phyloP scores from a whole-genome alignment of 2,888 invertebrate genomes.

The Athalia cordata region DNA sequence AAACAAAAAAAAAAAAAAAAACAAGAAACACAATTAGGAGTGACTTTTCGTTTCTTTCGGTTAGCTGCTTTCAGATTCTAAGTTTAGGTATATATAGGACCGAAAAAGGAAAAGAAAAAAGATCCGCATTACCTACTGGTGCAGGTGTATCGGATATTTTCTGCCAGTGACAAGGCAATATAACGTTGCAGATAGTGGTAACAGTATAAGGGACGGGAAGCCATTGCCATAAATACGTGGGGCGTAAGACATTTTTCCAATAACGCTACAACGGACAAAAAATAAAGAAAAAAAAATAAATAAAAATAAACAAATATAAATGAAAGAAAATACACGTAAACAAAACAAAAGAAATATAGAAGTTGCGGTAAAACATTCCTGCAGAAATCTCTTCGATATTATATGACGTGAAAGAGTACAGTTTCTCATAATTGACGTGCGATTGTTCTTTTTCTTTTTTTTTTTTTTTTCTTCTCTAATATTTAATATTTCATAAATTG shows the following conservation, averaged over 20 bases:
- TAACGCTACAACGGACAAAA: constrained; percentile 8
- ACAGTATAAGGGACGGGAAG: constrained; percentile 31
- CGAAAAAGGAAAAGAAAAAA: no score
- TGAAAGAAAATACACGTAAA: neutral
- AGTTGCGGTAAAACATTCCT: constrained; percentile 21
- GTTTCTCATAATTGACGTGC: neutral
- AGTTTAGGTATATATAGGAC: no score
- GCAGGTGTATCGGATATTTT: constrained; percentile 28
- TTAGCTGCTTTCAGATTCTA: no score
- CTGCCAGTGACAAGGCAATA: constrained; percentile 35
- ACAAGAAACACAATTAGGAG: no score
- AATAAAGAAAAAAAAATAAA: neutral
- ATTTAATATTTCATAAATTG: neutral
- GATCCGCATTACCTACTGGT: neutral
- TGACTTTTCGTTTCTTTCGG: no score
- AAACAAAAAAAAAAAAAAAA: no score
- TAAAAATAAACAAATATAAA: neutral
- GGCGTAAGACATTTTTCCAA: constrained; percentile 41
- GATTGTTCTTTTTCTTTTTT: neutral
- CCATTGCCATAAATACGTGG: constrained; percentile 38
- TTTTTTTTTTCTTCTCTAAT: neutral
- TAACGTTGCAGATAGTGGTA: constrained; percentile 8
- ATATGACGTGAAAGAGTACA: neutral
- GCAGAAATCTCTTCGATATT: constrained; percentile 2
- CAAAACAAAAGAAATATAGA: neutral